Percentiles rank a stretch among this genome's conserved stretches.
Evolutionary conservation across 2,113 vertebrate genomes (phyloP).

Genomic region (Carollia perspicillata): DNA sequence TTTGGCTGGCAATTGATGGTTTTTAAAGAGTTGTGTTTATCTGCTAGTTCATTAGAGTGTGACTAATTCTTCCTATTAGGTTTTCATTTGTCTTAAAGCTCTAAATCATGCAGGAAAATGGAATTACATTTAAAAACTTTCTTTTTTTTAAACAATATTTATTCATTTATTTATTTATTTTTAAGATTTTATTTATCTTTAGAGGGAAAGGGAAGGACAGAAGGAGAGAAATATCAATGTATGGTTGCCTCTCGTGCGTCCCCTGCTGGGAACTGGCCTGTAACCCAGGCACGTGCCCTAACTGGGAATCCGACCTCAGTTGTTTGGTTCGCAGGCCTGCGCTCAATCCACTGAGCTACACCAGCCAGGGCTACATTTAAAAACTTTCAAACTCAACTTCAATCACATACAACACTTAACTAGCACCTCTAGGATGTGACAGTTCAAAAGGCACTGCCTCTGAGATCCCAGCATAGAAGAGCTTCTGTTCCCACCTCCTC

Average conservation of each 20-base stretch:
- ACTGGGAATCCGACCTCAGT: no score
- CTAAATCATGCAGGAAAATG: neutral
- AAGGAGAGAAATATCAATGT: no score
- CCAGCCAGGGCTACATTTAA: no score
- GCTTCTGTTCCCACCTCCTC: neutral
- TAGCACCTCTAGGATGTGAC: neutral
- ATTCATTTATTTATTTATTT: no score
- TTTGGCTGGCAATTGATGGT: neutral
- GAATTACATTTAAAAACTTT: neutral
- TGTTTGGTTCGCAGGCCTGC: no score
- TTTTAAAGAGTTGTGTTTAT: constrained; percentile 40
- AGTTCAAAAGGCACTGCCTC: neutral
- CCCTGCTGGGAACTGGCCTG: no score
- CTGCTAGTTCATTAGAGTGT: constrained; percentile 12
- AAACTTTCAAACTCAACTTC: neutral
- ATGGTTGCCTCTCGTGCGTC: no score
- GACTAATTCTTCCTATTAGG: constrained; percentile 39
- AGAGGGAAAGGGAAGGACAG: no score
- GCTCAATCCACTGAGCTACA: no score
- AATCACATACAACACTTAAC: neutral
- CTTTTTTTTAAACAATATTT: no score
- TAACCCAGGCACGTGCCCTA: no score
- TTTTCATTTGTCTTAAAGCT: constrained; percentile 51
- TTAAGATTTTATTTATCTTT: no score
- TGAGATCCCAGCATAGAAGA: neutral